Conservation (phyloP, 1,140 invertebrate species). For the Chrysopa pallens region DNA sequence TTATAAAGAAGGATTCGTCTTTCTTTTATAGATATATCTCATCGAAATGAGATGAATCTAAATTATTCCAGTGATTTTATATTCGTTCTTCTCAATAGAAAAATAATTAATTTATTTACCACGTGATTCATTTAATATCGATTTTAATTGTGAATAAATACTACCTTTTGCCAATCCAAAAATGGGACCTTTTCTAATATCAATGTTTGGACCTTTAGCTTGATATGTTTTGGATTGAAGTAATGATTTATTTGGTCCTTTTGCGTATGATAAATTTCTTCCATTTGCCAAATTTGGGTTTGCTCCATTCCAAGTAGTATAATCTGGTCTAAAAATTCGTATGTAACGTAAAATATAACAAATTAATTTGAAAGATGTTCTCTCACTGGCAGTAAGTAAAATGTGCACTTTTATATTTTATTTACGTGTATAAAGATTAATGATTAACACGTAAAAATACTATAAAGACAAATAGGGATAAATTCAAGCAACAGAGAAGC, state of each 20-base stretch:
- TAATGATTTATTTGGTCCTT: slow-evolving; percentile 31
- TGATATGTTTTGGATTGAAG: slow-evolving; percentile 24
- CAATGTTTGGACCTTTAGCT: slow-evolving; percentile 36
- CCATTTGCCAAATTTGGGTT: slow-evolving; percentile 30
- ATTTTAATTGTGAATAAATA: slow-evolving; percentile 38
- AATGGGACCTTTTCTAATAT: slow-evolving; percentile 41
- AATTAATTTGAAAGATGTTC: too few species aligned
- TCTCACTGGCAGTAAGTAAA: too few species aligned
- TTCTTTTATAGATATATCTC: too few species aligned
- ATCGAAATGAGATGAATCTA: too few species aligned
- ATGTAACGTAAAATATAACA: too few species aligned
- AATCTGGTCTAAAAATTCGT: slow-evolving; percentile 33
- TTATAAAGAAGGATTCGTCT: too few species aligned
- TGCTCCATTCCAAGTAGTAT: slow-evolving; percentile 49
- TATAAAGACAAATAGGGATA: too few species aligned
- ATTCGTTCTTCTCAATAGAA: not conserved
- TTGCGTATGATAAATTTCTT: slow-evolving; percentile 22
- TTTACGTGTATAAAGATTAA: too few species aligned
- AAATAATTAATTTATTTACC: slow-evolving; percentile 22
- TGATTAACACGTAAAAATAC: too few species aligned
- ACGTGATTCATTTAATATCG: slow-evolving; percentile 27
- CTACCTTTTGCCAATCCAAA: slow-evolving; percentile 44
- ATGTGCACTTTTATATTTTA: too few species aligned
- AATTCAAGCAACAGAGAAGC: too few species aligned
- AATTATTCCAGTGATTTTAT: too few species aligned